Evolutionary conservation across 2,888 invertebrate species (phyloP).

Genomic region (Microctonus hyperodae): DNA sequence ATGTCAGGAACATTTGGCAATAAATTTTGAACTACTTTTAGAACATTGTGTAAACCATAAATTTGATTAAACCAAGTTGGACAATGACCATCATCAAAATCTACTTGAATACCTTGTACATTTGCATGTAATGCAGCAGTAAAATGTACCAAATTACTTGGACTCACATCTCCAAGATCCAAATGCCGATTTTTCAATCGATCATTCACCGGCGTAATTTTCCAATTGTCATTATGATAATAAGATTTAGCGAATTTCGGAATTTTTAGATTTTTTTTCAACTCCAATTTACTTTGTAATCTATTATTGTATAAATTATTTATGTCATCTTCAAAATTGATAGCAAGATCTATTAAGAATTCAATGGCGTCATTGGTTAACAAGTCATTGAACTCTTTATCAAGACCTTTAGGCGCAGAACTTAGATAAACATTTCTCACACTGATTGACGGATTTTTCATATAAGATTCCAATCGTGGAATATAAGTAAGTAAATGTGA

Average conservation of each 20-base stretch:
- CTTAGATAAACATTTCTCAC: constrained; percentile 60
- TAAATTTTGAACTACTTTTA: constrained; percentile 66
- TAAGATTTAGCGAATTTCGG: constrained; percentile 64
- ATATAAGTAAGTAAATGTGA: constrained; percentile 7
- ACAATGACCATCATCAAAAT: constrained; percentile 78
- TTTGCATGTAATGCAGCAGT: constrained; percentile 66
- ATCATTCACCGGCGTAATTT: constrained; percentile 65
- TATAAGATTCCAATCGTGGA: constrained; percentile 9
- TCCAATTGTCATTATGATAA: constrained; percentile 66
- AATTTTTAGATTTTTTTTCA: constrained; percentile 54
- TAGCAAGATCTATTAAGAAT: constrained; percentile 67
- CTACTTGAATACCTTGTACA: constrained; percentile 71
- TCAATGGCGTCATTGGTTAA: constrained; percentile 68
- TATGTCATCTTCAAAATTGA: constrained; percentile 65
- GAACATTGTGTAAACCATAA: constrained; percentile 70
- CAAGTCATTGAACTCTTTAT: constrained; percentile 66
- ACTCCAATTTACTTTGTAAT: constrained; percentile 58
- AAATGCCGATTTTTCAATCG: constrained; percentile 64
- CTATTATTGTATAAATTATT: constrained; percentile 64
- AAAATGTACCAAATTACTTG: constrained; percentile 69
- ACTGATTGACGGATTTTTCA: background rate
- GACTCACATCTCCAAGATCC: constrained; percentile 73
- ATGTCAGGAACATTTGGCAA: constrained; percentile 66
- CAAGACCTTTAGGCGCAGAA: constrained; percentile 66
- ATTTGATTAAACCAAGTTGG: constrained; percentile 77